Evolutionary conservation across 2,888 invertebrate species (phyloP).

Genomic region (Oxycera nigricornis): DNA sequence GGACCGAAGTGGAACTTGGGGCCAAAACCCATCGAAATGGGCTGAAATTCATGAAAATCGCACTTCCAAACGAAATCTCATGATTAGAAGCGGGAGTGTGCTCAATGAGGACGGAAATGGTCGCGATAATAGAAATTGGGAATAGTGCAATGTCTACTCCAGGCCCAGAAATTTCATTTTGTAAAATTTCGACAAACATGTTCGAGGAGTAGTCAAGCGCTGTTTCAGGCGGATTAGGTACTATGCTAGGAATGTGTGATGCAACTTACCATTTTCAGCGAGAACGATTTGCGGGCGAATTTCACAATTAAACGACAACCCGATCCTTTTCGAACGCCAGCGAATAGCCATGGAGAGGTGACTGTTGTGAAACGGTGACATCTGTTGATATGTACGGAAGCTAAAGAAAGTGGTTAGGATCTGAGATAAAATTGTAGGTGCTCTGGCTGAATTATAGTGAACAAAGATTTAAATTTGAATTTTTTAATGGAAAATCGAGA

Average conservation of each 20-base stretch:
- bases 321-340: not conserved
- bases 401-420: not conserved
- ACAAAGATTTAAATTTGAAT: constrained; percentile 10
- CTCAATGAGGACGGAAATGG: too few relatives aligned
- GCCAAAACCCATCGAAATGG: too few relatives aligned
- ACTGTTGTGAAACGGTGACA: constrained; percentile 9
- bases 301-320: constrained; percentile 8
- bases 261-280: not conserved
- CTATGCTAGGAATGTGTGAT: not conserved
- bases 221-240: not conserved
- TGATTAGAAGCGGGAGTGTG: too few relatives aligned
- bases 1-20: too few relatives aligned
- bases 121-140: not conserved
- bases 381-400: not conserved
- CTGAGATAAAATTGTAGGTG: not conserved
- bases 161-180: not conserved
- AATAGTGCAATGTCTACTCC: not conserved
- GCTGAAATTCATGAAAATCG: too few relatives aligned
- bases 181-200: not conserved
- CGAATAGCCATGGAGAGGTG: constrained; percentile 15
- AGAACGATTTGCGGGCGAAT: not conserved
- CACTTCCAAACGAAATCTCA: too few relatives aligned
- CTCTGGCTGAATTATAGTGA: not conserved
- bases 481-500: not conserved
- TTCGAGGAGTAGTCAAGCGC: not conserved